Evolutionary conservation across 1,140 invertebrate genomes (phyloP).

Genomic region (Drosophila kanapiae): DNA sequence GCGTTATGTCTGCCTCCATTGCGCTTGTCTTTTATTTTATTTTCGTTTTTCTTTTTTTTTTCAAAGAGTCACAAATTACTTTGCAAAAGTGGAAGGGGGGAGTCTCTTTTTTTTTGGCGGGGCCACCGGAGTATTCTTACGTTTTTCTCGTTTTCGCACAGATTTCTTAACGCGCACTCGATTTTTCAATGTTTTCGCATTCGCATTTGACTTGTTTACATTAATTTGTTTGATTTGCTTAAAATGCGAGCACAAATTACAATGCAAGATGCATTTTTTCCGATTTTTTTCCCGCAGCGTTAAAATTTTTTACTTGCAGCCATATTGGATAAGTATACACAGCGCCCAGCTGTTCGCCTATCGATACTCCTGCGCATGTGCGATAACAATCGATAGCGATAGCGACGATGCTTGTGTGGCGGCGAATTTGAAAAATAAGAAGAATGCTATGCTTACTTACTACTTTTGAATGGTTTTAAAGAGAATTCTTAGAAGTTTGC

Average conservation of each 20-base stretch:
- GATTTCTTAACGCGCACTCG: constrained; percentile 24
- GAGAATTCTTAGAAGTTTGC: not conserved
- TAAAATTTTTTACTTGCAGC: constrained; percentile 54
- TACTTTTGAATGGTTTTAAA: not conserved
- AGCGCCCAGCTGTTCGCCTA: constrained; percentile 51
- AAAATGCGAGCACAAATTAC: constrained; percentile 16
- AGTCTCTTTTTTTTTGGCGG: constrained; percentile 41
- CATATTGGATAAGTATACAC: constrained; percentile 75
- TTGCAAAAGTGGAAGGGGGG: constrained; percentile 24
- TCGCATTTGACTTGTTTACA: not conserved
- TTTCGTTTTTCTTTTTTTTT: constrained; percentile 34
- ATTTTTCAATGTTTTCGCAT: constrained; percentile 3
- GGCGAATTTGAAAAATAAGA: constrained; percentile 33
- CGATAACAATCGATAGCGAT: constrained; percentile 41
- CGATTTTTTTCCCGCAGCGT: constrained; percentile 23
- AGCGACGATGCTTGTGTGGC: not conserved
- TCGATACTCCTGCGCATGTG: constrained; percentile 63
- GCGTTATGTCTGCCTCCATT: constrained; percentile 67
- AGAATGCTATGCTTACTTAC: not conserved
- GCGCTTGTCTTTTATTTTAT: constrained; percentile 4
- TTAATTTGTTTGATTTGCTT: constrained; percentile 2
- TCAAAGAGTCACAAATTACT: constrained; percentile 1
- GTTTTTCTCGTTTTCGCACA: not conserved
- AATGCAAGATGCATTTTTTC: constrained; percentile 34
- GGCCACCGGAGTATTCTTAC: constrained; percentile 37